Evolutionary conservation across 2,113 vertebrate species (phyloP), one percentile per base, ranked within the genome.

Genomic region (Nycticebus coucang): DNA sequence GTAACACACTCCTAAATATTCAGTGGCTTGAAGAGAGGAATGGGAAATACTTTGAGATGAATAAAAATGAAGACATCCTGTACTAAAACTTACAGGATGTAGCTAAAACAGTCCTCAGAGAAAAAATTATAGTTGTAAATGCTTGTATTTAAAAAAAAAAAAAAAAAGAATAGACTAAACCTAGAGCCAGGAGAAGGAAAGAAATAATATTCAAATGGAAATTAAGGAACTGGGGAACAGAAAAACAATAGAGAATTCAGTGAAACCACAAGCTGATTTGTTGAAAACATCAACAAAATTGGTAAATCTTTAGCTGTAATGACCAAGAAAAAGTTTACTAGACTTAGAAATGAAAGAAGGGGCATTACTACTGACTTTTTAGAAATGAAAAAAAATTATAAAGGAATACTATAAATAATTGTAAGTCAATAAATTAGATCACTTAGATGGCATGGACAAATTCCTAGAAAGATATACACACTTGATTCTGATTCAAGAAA

Each of bases 351-450:
- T 93, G 62, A 53, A 78, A 95, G 22, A 33, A 55, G 6, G 12
- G 21, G 41, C 62, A 83, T 69, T 88, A 83, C 15, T 71, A 83
- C 19, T 18, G 15, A 50, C 9, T 30, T 59, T 93, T 45, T 7
- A 89, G n/a, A 89, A 93, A 69, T 68, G 64, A 57, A 78, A 88
- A 88, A 92, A 13, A 41, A 53, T 78, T 93, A 17, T 60, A 88
- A 95, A 77, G 8, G 26, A 57, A 59, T 71, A 26, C 14, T 69
- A 59, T 0, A 71, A 79, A 55, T 5, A 78, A 66, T 66, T 83
- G 0, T 71, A 89, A 69, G 50, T 28, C 60, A 64, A 45, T 78
- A 93, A 89, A 74, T 35, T 66, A 93, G 13, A 50, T 85, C n/a
- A 72, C 55, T 55, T 57, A 68, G 45, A 74, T 79, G 33, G 83